Evolutionary conservation across 2,113 vertebrate species (phyloP), one percentile per base, ranked within the genome.

Genomic region (Brachyhypopomus gauderio): DNA sequence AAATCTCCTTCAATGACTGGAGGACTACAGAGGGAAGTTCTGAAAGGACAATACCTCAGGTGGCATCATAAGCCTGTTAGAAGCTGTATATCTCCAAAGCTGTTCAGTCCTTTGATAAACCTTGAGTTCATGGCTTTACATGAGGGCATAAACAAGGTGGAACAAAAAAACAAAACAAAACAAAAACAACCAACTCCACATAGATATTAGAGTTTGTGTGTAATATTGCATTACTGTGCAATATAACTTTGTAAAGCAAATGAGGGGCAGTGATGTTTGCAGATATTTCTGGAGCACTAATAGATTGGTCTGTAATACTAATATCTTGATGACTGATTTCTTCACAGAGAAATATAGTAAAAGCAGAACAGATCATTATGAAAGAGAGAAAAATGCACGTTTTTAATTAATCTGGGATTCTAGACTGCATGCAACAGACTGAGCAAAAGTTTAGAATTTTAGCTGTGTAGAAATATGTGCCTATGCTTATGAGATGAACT

Each of bases 1-100:
- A 72, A 27, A 80, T 5, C 17, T 64, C 64, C 22, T 71, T 30
- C 48, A 63, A 45, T 76, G 74, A 63, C 63, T 76, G 74, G 74
- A 11, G 9, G 41, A 45, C 41, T 45, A 45, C 9, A 45, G 41
- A 45, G 41, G 7, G 41, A 45, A 45, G 3, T 45, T 45, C 9
- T 45, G 7, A 30, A 30, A 45, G 41, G 5, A 45, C 45, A 52
- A 14, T 14, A 14, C 45, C 45, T 52, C 45, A 52, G 45, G 45
- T 52, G 45, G 45, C 45, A 52, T 52, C 45, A 11, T 14, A 52
- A 52, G 8, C 2, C 45, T 14, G 12, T 52, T 52, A 14, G 45
- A 52, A 52, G 45, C 45, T 14, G 45, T 52, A 41, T 41, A 14
- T 52, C 45, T 52, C 45, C 45, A 48, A 9, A 48, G 45, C 45